A percentile compares a stretch with the other conserved stretches of the same genome.
phyloP scores from a whole-genome alignment of 1,140 invertebrate genomes.

The Ladona fulva region DNA sequence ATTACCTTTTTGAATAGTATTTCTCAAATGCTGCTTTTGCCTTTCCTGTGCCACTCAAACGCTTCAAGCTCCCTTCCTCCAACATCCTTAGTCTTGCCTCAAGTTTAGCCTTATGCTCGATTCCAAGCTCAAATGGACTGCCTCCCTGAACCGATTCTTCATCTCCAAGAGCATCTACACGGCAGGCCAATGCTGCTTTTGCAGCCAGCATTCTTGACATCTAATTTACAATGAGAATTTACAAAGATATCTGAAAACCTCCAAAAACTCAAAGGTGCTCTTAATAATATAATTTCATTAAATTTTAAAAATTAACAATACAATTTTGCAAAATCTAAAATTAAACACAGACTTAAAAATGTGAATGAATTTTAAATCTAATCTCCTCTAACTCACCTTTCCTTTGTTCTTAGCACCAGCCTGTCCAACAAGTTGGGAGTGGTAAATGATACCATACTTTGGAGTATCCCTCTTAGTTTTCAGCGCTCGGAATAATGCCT shows the following conservation, averaged over 20 bases:
- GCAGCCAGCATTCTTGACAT: conserved; percentile 95
- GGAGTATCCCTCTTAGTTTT: conserved; percentile 98
- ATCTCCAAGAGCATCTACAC: conserved; percentile 94
- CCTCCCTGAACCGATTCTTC: conserved; percentile 52
- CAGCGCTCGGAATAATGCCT: conserved; percentile 91
- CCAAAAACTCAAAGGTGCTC: too few relatives aligned
- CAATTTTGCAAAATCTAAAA: too few relatives aligned
- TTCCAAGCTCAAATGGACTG: conserved; percentile 55
- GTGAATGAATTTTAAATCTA: too few relatives aligned
- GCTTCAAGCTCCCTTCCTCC: conserved; percentile 74
- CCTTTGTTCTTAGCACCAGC: conserved; percentile 82
- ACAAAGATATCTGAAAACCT: too few relatives aligned
- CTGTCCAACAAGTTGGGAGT: conserved; percentile 87
- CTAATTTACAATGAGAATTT: conserved; percentile 39
- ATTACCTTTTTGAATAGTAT: conserved; percentile 68
- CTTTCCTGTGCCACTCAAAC: conserved; percentile 80
- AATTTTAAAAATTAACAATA: too few relatives aligned
- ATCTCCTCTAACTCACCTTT: conserved; percentile 34
- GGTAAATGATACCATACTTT: conserved; percentile 98
- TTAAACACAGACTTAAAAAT: too few relatives aligned
- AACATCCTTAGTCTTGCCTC: conserved; percentile 65
- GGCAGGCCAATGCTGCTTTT: conserved; percentile 84
- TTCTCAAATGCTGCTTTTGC: conserved; percentile 80
- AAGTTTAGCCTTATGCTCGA: conserved; percentile 78
- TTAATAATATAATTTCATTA: too few relatives aligned